These are phyloP conservation scores for Microdon myrmicae DNA, from an alignment of 2,888 invertebrate genomes.

Conservation along the genomic window DNA sequence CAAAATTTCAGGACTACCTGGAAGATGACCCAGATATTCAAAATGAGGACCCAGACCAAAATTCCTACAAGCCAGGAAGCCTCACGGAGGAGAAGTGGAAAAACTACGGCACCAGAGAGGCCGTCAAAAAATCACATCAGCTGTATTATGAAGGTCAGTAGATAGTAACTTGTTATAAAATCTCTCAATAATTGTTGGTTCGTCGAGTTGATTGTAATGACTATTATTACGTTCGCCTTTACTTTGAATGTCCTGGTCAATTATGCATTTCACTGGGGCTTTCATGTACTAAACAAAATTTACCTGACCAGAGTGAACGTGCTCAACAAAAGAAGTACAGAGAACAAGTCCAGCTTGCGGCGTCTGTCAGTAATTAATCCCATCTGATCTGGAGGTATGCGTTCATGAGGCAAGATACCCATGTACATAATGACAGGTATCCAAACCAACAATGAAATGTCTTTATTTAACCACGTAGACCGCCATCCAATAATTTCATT, in stretches of 20 bases:
- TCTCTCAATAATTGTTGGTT: too few species aligned
- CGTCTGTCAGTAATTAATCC: conserved; percentile 11
- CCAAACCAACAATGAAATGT: conserved; percentile 13
- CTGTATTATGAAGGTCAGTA: conserved; percentile 30
- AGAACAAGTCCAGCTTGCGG: too few species aligned
- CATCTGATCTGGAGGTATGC: conserved; percentile 1
- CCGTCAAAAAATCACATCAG: conserved; percentile 55
- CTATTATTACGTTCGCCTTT: too few species aligned
- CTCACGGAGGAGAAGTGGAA: conserved; percentile 60
- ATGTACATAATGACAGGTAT: conserved; percentile 12
- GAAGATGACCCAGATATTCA: conserved; percentile 26
- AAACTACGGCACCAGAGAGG: conserved; percentile 58
- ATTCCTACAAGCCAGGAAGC: conserved; percentile 47
- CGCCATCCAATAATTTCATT: conserved; percentile 20
- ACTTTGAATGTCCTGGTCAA: too few species aligned
- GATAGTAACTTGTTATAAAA: too few species aligned
- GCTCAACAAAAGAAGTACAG: too few species aligned
- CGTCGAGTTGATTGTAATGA: too few species aligned
- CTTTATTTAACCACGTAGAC: conserved; percentile 24
- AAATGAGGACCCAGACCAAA: conserved; percentile 13
- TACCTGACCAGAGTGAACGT: too few species aligned
- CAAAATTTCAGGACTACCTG: conserved; percentile 13
- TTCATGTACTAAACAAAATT: too few species aligned
- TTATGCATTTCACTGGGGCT: too few species aligned
- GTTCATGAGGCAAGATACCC: background rate